phyloP scores from a whole-genome alignment of 2,888 invertebrate genomes.

The Drosophila formosana region DNA sequence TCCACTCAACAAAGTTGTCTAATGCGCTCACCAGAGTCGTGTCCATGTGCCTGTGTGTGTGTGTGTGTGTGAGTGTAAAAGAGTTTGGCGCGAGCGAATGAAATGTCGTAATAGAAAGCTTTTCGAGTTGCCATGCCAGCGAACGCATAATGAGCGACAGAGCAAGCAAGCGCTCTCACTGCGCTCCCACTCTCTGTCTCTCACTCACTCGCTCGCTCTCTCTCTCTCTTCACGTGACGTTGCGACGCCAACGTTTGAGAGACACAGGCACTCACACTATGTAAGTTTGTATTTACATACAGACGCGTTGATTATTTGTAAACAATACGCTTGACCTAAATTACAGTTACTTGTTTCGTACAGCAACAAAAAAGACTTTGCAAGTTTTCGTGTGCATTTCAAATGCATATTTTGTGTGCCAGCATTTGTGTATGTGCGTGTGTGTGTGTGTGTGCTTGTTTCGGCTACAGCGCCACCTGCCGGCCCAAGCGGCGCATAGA shows the following conservation, averaged over 20 bases:
- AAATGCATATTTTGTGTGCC: constrained; percentile 68
- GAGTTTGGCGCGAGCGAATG: constrained; percentile 50
- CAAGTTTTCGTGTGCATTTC: constrained; percentile 55
- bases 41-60: constrained; percentile 30
- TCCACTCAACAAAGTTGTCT: constrained; percentile 83
- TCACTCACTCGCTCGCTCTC: no score
- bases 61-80: constrained; percentile 43
- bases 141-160: constrained; percentile 60
- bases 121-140: constrained; percentile 69
- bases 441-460: neutral
- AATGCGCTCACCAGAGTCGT: constrained; percentile 59
- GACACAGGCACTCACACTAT: neutral
- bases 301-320: constrained; percentile 82
- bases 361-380: constrained; percentile 56
- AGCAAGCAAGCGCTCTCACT: constrained; percentile 7
- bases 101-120: constrained; percentile 80
- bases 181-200: neutral
- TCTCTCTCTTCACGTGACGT: constrained; percentile 36
- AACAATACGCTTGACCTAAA: constrained; percentile 85
- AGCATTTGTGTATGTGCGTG: constrained; percentile 21
- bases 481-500: constrained; percentile 24
- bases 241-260: constrained; percentile 40
- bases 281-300: constrained; percentile 32
- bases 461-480: constrained; percentile 55
- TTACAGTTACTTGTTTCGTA: constrained; percentile 79